Evolutionary conservation across 2,113 vertebrate genomes (phyloP), one percentile per base, ranked within the genome.

Genomic region (Nerophis lumbriciformis): DNA sequence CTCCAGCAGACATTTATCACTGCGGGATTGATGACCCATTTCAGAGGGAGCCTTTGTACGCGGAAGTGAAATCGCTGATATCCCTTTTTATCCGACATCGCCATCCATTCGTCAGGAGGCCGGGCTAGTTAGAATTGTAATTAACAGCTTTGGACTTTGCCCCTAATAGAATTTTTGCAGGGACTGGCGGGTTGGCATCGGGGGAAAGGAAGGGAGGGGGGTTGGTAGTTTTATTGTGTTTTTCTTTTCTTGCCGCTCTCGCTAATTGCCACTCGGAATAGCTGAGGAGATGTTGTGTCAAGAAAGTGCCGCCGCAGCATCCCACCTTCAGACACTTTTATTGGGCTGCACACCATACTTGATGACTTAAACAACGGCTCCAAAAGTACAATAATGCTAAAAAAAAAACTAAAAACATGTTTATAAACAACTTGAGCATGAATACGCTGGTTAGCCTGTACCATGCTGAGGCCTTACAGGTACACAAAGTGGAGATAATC

Each of bases 1-100:
- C 88, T 90, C 81, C 75, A 80, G 65, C 76, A 89, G 86, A 89
- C 85, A 89, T 90, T 92, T 88, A 89, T 90, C 90, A 88, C 84
- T 87, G 65, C 80, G 71, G 85, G 88, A 90, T 89, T 90, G 88
- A 90, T 89, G 85, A 90, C 88, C 88, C 88, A 88, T 89, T 90
- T 88, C 80, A 73, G 80, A 85, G 75, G 78, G 81, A 71, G 81
- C 73, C 83, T 88, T 88, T 89, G 86, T 88, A 79, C 51, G 73
- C 71, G 77, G 84, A 85, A 88, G 83, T 76, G 83, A 80, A 85
- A 82, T 85, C 77, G 64, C 81, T 81, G 77, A 82, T 88, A 88
- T 88, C 79, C 80, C 81, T 77, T 79, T 76, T 83, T 85, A 88
- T 87, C 81, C 83, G 73, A 85, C 83, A 85, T 87, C 85, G 45